Conservation (phyloP, 2,113 vertebrate species). For the Tachysurus fulvidraco region DNA sequence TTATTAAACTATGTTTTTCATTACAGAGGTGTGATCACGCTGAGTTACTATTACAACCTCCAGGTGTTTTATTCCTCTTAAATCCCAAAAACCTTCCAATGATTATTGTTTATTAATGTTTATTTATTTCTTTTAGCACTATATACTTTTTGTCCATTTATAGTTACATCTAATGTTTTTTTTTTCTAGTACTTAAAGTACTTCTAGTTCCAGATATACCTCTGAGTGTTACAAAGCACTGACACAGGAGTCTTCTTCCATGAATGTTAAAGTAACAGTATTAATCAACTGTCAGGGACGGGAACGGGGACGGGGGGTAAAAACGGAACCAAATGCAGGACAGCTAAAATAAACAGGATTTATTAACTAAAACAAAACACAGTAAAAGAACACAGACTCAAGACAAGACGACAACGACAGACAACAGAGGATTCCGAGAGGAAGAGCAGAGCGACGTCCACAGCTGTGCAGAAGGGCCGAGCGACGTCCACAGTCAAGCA, state of each 20-base stretch:
- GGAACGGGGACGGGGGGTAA: too few species aligned
- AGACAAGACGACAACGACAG: too few species aligned
- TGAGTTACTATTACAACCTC: neutral
- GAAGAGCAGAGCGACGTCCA: too few species aligned
- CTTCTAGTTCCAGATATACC: neutral
- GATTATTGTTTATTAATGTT: neutral
- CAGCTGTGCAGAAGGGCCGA: too few species aligned
- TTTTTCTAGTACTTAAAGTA: too few species aligned
- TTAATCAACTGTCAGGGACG: too few species aligned
- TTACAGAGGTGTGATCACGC: neutral
- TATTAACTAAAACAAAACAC: too few species aligned
- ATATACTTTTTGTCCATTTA: neutral
- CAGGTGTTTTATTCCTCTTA: neutral
- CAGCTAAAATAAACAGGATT: too few species aligned
- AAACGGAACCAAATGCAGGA: too few species aligned
- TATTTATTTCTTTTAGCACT: neutral
- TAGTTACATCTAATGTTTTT: neutral
- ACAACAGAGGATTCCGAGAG: too few species aligned
- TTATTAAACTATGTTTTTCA: neutral
- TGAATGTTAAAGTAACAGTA: neutral
- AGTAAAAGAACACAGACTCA: too few species aligned
- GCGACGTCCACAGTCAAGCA: too few species aligned
- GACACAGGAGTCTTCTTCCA: neutral
- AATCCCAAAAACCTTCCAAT: neutral
- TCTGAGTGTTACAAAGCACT: neutral